phyloP scores from a whole-genome alignment of 2,888 invertebrate species.

The Tribolium freemani region DNA sequence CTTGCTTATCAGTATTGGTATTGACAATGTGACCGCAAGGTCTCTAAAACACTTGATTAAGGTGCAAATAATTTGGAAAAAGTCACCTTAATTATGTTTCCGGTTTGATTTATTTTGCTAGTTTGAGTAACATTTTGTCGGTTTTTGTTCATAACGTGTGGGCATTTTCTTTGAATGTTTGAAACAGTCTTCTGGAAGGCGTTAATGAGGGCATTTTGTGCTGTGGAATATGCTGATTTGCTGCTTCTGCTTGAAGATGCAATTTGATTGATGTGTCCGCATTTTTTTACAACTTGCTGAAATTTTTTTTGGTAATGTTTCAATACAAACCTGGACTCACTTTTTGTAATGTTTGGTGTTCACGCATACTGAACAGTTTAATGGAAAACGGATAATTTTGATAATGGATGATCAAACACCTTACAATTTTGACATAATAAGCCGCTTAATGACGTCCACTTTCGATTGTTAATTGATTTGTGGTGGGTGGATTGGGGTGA shows the following conservation, averaged over 20 bases:
- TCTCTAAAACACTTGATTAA: not conserved
- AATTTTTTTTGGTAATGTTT: not conserved
- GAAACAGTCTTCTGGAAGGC: not conserved
- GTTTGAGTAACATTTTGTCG: not conserved
- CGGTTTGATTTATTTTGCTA: not conserved
- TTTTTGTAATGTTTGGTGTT: conserved; percentile 3
- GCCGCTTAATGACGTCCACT: not conserved
- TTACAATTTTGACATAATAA: conserved; percentile 32
- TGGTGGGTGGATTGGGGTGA: not conserved
- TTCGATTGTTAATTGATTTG: not conserved
- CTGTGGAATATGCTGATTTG: not conserved
- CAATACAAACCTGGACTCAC: not conserved
- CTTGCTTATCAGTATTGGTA: not conserved
- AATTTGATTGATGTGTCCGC: not conserved
- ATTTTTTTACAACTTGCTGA: not conserved
- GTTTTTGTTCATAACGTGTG: not conserved
- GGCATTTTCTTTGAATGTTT: not conserved
- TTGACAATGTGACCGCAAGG: not conserved
- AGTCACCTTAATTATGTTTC: not conserved
- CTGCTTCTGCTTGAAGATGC: not conserved
- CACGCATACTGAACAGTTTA: conserved; percentile 11
- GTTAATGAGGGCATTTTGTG: not conserved
- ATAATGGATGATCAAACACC: conserved; percentile 25
- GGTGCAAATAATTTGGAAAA: not conserved
- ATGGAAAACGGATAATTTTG: conserved; percentile 24